Conservation (phyloP, 2,888 invertebrate genomes). For the Corbicula japonica region DNA sequence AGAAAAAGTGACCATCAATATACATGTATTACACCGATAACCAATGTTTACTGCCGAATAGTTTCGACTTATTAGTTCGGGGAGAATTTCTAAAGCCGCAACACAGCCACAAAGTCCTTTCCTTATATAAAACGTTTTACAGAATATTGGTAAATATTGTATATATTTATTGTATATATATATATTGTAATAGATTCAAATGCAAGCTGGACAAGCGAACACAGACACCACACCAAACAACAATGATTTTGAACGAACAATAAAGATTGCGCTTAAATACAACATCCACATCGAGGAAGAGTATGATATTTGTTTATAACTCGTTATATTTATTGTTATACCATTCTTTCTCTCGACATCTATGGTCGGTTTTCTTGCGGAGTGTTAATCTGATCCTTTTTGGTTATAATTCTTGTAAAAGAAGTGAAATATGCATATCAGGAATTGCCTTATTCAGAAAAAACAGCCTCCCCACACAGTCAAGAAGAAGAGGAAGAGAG, state of each 20-base stretch:
- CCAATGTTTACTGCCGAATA: no score
- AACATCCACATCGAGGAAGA: constrained; percentile 39
- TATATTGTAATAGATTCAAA: no score
- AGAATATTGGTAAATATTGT: no score
- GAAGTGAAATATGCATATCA: background rate
- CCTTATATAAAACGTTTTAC: no score
- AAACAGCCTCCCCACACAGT: background rate
- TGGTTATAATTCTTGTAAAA: background rate
- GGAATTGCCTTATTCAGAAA: background rate
- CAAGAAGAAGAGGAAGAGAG: background rate
- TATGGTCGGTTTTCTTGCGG: no score
- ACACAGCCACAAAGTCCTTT: no score
- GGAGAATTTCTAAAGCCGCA: no score
- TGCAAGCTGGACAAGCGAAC: constrained; percentile 47
- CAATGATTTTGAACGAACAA: constrained; percentile 30
- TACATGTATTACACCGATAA: no score
- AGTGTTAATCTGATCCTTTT: no score
- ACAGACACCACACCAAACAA: constrained; percentile 35
- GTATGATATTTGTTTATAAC: constrained; percentile 34
- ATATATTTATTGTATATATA: no score
- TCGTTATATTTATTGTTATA: background rate
- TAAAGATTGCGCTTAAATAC: constrained; percentile 47
- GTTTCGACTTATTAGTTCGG: no score
- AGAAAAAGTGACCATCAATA: no score
- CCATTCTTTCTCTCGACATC: background rate